Conservation (phyloP, 2,113 vertebrate species). For the Gulo gulo region DNA sequence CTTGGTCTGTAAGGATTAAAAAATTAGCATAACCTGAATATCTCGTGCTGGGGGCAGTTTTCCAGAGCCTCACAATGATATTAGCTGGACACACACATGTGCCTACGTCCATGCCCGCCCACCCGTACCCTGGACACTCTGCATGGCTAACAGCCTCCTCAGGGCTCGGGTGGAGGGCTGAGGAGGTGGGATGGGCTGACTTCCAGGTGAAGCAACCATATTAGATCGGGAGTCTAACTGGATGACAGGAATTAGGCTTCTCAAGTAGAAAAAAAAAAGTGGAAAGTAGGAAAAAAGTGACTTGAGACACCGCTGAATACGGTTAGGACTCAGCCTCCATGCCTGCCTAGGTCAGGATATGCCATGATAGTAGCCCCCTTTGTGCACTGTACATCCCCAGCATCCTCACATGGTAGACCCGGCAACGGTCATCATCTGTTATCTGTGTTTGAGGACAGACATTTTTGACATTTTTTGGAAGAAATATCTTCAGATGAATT, state of each 20-base stretch:
- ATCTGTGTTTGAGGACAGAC: not conserved
- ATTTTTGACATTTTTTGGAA: not conserved
- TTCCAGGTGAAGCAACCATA: not conserved
- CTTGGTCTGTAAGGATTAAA: not conserved
- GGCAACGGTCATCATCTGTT: not conserved
- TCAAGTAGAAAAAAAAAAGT: not conserved
- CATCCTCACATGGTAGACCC: no score
- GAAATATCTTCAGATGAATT: not conserved
- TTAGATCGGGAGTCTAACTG: not conserved
- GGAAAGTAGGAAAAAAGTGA: not conserved
- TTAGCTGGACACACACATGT: not conserved
- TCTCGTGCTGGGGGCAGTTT: not conserved
- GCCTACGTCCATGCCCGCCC: not conserved
- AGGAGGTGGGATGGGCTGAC: not conserved
- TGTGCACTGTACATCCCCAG: not conserved
- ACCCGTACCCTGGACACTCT: no score
- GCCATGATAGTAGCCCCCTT: accelerated
- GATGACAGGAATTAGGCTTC: not conserved
- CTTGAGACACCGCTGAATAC: not conserved
- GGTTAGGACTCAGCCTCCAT: not conserved
- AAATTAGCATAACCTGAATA: not conserved
- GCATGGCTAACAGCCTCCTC: not conserved
- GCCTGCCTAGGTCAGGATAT: not conserved
- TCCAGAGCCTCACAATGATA: not conserved
- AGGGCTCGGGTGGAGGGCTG: not conserved